These are phyloP conservation scores for Acanthopleura granulata DNA, from an alignment of 2,888 invertebrate genomes.

Conservation along the genomic window DNA sequence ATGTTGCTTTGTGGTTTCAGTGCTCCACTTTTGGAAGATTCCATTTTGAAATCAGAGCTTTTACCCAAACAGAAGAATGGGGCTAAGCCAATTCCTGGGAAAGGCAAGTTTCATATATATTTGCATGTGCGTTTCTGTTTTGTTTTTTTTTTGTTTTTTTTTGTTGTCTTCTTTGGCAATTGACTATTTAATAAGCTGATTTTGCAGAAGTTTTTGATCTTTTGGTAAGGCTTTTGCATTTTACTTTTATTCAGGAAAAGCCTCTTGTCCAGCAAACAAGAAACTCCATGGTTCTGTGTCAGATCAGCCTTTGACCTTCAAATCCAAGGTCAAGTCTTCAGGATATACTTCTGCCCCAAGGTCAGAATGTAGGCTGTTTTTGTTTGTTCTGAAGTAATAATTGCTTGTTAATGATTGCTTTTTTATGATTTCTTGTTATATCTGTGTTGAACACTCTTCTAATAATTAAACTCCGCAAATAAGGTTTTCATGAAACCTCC, in stretches of 20 bases:
- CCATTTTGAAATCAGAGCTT: conserved; percentile 57
- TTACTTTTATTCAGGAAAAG: conserved; percentile 23
- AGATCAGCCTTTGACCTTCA: conserved; percentile 62
- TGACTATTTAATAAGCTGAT: no score
- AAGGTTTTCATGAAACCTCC: no score
- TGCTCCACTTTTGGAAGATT: conserved; percentile 47
- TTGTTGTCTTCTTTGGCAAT: no score
- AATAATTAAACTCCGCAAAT: no score
- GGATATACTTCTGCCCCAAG: conserved; percentile 61
- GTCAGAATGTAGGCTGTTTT: conserved; percentile 25
- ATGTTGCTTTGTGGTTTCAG: background rate
- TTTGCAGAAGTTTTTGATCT: no score
- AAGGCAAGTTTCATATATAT: background rate
- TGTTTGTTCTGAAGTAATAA: no score
- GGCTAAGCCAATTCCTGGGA: conserved; percentile 40
- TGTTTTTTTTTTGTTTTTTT: no score
- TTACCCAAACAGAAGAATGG: conserved; percentile 42
- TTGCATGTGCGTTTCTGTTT: no score
- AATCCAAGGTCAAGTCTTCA: conserved; percentile 62
- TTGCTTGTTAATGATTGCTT: no score
- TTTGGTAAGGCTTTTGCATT: no score
- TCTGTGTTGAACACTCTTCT: no score
- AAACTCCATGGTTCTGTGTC: background rate
- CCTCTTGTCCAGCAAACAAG: conserved; percentile 31
- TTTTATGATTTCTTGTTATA: no score